Conservation (phyloP, 92 coral and sea anemone genomes). For the Porites lobata region DNA sequence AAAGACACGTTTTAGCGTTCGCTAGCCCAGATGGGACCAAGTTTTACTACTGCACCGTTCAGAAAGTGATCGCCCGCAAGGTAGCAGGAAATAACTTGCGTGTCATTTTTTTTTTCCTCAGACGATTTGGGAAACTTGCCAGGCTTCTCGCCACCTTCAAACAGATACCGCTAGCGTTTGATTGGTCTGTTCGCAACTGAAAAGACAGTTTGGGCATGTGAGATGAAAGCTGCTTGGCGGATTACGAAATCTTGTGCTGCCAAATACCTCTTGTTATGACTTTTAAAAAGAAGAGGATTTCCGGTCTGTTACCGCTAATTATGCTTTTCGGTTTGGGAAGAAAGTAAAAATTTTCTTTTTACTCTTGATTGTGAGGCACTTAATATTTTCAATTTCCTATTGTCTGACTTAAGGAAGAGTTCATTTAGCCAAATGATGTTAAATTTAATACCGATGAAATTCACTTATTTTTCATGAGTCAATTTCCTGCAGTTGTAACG, state of each 20-base stretch:
- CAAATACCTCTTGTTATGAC: conserved; percentile 57
- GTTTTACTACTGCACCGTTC: background rate
- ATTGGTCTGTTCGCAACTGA: conserved; percentile 37
- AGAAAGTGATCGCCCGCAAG: conserved; percentile 47
- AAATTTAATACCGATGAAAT: background rate
- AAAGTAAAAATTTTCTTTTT: background rate
- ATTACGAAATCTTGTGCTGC: conserved; percentile 52
- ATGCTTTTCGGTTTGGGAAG: conserved; percentile 28
- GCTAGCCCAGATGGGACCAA: conserved; percentile 37
- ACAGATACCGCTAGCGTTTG: conserved; percentile 26
- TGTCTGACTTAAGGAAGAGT: background rate
- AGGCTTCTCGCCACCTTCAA: conserved; percentile 14
- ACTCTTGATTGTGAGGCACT: background rate
- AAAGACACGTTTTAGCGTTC: conserved; percentile 26
- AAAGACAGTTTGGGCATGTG: conserved; percentile 30
- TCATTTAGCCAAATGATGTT: background rate
- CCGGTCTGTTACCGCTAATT: conserved; percentile 64
- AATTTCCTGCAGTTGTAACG: conserved; percentile 13
- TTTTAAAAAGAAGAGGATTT: conserved; percentile 54
- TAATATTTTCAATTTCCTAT: background rate
- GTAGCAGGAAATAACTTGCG: conserved; percentile 51
- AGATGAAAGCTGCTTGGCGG: conserved; percentile 57
- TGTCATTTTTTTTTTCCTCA: conserved; percentile 20
- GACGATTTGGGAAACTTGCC: conserved; percentile 63
- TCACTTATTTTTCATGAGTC: background rate